Base-by-base conservation (phyloP, 2,888 invertebrate species). In the Strigamia maritima region DNA sequence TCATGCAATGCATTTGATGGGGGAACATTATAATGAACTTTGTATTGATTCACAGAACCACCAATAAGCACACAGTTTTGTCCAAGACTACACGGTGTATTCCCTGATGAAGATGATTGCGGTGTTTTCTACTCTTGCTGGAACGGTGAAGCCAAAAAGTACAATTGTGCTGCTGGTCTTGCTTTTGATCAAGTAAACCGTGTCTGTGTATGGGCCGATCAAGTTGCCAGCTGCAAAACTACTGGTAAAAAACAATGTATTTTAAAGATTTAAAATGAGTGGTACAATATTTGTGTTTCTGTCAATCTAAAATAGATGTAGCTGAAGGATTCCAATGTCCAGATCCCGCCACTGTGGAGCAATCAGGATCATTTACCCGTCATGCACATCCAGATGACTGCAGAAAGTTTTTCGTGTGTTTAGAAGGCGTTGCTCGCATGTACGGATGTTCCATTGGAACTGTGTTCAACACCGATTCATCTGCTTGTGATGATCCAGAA, bases 51-150 rank as follows among this genome's bases (percentile, higher is more conserved):
- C 86, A 31, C 85, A 94, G 94, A 96, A 87, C 93, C 94, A 38
- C 91, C 96, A 84, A 91, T 95, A 84, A 87, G 91, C 80, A 92
- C 94, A 22, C 89, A 93, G 14, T 94, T 96, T 86, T 96, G 96
- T 86, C 86, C 92, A 75, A 90, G 95, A 80, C 88, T 96, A 82
- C 96, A 95, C 87, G 96, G 96, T 84, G 95, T 96, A 89, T 96
- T 95, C 90, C 88, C 94, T 81, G 95, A 96, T 85, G 93, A 92
- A 79, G 88, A 88, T 83, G 94, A 94, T 87, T 96, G 96, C 86
- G 94, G 95, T 77, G 93, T 93, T 19, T 96, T 96, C 92, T 96
- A 95, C 94, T 95, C 95, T 88, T 96, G 96, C 87, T 96, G 96
- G 95, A 95, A 94, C 88, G 96, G 96, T 78, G 95, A 96, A 86